A percentile compares a stretch with the other conserved stretches of the same genome.
These are phyloP conservation scores for Galagoides demidoff DNA, from an alignment of 2,797 vertebrate species.

Conservation along the genomic window DNA sequence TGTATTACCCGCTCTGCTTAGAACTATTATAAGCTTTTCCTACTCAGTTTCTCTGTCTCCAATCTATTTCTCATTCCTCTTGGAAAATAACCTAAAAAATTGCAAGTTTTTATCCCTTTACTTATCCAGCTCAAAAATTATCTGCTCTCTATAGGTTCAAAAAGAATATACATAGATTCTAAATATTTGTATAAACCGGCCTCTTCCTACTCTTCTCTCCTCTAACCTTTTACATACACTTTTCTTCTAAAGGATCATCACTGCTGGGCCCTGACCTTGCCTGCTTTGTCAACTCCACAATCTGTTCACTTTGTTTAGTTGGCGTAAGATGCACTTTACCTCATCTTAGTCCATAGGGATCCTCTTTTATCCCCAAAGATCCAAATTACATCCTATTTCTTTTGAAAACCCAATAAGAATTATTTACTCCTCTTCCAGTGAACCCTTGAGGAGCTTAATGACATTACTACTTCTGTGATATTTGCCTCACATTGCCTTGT, in stretches of 20 bases:
- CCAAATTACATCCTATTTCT: neutral
- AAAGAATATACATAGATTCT: neutral
- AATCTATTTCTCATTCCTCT: neutral
- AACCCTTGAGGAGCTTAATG: neutral
- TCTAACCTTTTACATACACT: neutral
- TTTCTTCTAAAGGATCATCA: neutral
- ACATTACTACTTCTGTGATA: neutral
- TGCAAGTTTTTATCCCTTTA: neutral
- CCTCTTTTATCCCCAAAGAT: constrained; percentile 36
- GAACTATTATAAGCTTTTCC: neutral
- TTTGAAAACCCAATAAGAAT: constrained; percentile 28
- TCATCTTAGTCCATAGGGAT: neutral
- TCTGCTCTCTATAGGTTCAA: neutral
- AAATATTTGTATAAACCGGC: neutral
- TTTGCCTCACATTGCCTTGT: neutral
- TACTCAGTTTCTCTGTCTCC: neutral
- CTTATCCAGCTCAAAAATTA: neutral
- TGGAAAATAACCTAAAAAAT: constrained; percentile 34
- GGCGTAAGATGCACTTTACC: neutral
- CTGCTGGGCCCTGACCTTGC: neutral
- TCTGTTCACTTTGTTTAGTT: neutral
- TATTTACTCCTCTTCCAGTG: constrained; percentile 8
- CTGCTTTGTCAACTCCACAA: neutral
- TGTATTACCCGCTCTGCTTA: neutral
- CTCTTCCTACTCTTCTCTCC: neutral